Evolutionary conservation across 2,888 invertebrate genomes (phyloP).

Genomic region (Muschampia plurimacula): DNA sequence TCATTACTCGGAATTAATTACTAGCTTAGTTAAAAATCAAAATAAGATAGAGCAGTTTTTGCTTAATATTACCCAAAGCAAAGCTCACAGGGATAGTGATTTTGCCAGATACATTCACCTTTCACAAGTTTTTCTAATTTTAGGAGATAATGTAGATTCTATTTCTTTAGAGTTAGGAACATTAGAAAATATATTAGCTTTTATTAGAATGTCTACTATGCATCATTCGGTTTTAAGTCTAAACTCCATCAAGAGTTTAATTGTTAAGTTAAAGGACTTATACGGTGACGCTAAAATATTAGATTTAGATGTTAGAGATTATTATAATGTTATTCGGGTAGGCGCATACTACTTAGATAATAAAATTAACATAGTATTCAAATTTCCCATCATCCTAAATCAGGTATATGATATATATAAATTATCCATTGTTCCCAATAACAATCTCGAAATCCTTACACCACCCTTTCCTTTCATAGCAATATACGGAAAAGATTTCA

Average conservation of each 20-base stretch:
- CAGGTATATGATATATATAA: background rate
- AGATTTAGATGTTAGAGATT: slow-evolving; percentile 39
- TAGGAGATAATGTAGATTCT: slow-evolving; percentile 7
- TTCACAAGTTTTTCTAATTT: background rate
- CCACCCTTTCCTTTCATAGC: slow-evolving; percentile 41
- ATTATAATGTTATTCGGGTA: slow-evolving; percentile 40
- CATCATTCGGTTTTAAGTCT: slow-evolving; percentile 38
- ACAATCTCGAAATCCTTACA: slow-evolving; percentile 15
- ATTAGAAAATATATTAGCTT: slow-evolving; percentile 45
- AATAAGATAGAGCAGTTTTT: slow-evolving; percentile 37
- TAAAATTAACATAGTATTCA: slow-evolving; percentile 36
- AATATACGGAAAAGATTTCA: slow-evolving; percentile 36
- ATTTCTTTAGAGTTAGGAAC: slow-evolving; percentile 25
- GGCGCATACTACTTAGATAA: slow-evolving; percentile 39
- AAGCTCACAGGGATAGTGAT: background rate
- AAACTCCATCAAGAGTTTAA: slow-evolving; percentile 34
- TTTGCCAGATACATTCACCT: background rate
- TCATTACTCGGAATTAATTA: background rate
- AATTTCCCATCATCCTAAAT: slow-evolving; percentile 33
- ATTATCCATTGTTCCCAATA: background rate
- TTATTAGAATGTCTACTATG: slow-evolving; percentile 40
- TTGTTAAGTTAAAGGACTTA: slow-evolving; percentile 34
- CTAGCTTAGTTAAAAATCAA: slow-evolving; percentile 39
- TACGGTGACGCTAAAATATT: slow-evolving; percentile 25
- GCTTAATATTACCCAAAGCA: background rate